phyloP scores from a whole-genome alignment of 2,888 invertebrate species.

The Cerastis rubricosa region DNA sequence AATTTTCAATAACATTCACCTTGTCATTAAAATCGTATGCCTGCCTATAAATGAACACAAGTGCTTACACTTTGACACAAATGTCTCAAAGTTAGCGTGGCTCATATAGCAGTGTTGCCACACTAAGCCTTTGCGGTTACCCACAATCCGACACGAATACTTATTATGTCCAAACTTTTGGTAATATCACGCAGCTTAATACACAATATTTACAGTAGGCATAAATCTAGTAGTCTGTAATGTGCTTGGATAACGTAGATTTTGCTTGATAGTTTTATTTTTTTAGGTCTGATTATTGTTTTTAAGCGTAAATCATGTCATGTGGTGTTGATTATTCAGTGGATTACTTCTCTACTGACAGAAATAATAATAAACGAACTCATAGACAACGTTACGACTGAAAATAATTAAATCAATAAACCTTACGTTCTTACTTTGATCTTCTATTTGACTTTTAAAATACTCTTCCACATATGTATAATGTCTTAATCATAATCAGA shows the following conservation, averaged over 20 bases:
- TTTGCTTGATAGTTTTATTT: neutral
- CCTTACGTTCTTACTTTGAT: neutral
- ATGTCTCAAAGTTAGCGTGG: conserved; percentile 46
- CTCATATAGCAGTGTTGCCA: conserved; percentile 61
- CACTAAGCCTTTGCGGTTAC: conserved; percentile 61
- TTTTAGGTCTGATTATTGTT: neutral
- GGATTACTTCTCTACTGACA: neutral
- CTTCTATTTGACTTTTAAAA: neutral
- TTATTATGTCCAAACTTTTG: conserved; percentile 42
- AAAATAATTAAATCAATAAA: neutral
- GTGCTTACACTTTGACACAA: conserved; percentile 43
- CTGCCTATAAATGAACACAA: conserved; percentile 10
- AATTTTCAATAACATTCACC: neutral
- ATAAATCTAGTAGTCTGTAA: neutral
- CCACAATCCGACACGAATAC: conserved; percentile 54
- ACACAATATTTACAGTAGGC: conserved; percentile 8
- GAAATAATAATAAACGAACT: neutral
- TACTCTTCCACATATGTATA: neutral
- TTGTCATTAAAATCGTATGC: neutral
- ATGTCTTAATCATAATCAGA: conserved; percentile 4
- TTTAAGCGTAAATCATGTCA: neutral
- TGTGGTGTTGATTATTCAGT: neutral
- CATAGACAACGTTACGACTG: neutral
- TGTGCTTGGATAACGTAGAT: neutral
- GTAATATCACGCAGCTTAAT: conserved; percentile 7